Evolutionary conservation across 2,797 vertebrate species (phyloP).

Genomic region (Sphenopsis melanotis): DNA sequence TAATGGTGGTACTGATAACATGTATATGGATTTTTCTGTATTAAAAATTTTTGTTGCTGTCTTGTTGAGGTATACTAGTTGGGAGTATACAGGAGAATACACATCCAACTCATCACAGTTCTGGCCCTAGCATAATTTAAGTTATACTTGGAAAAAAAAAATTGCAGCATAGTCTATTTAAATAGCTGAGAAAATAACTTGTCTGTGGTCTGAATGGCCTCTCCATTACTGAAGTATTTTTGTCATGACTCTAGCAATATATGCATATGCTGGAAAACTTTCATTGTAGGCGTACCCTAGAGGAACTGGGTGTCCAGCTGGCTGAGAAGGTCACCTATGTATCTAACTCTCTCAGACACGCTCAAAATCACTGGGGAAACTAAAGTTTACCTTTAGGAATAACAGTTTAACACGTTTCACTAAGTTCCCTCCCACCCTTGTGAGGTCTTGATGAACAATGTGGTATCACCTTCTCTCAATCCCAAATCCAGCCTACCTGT

Average conservation of each 20-base stretch:
- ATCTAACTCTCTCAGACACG: background rate
- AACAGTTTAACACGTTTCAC: background rate
- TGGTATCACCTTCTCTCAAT: background rate
- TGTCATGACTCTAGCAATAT: background rate
- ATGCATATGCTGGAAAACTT: background rate
- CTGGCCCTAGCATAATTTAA: background rate
- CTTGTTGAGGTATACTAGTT: background rate
- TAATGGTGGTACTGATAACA: background rate
- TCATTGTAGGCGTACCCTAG: background rate
- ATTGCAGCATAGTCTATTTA: background rate
- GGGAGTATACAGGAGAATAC: background rate
- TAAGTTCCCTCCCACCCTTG: accelerated
- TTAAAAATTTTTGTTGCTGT: background rate
- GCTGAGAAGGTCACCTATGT: background rate
- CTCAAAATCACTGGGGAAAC: background rate
- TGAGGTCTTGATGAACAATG: background rate
- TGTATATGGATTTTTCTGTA: background rate
- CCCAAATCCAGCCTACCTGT: background rate
- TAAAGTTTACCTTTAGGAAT: background rate
- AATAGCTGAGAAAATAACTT: constrained; percentile 29
- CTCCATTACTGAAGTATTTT: constrained; percentile 23
- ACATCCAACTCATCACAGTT: background rate
- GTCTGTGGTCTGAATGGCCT: background rate
- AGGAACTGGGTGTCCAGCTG: background rate
- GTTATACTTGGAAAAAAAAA: background rate